Conservation (phyloP, 2,113 vertebrate species). For the Chauna torquata region DNA sequence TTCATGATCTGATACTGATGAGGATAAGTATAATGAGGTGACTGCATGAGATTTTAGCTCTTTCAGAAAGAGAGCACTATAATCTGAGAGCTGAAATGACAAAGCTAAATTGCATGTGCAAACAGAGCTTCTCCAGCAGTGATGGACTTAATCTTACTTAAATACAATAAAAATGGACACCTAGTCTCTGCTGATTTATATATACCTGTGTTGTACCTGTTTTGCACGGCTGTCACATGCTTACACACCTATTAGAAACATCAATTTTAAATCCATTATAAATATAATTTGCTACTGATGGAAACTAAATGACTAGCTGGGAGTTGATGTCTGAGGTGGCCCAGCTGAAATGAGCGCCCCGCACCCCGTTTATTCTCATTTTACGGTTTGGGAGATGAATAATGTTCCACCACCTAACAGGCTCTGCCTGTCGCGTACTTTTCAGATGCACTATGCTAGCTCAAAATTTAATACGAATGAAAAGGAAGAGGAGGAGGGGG, state of each 20-base stretch:
- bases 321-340: not conserved
- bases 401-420: not conserved
- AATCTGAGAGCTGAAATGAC: not conserved
- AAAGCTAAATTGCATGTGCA: not conserved
- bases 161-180: not conserved
- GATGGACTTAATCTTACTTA: not conserved
- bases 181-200: not conserved
- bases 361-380: not conserved
- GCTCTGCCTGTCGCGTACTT: not conserved
- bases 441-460: not conserved
- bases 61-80: not conserved
- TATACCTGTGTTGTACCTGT: not conserved
- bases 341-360: not conserved
- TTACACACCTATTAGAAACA: not conserved
- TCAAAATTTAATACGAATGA: not conserved
- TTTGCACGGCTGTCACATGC: not conserved
- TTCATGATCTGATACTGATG: not conserved
- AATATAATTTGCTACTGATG: not conserved
- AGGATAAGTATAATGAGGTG: not conserved
- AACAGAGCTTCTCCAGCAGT: not conserved
- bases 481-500: not conserved
- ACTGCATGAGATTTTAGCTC: not conserved
- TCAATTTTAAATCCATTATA: not conserved
- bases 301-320: not conserved
- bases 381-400: fast-evolving